phyloP scores from a whole-genome alignment of 2,888 invertebrate species.

The Dasypolia templi region DNA sequence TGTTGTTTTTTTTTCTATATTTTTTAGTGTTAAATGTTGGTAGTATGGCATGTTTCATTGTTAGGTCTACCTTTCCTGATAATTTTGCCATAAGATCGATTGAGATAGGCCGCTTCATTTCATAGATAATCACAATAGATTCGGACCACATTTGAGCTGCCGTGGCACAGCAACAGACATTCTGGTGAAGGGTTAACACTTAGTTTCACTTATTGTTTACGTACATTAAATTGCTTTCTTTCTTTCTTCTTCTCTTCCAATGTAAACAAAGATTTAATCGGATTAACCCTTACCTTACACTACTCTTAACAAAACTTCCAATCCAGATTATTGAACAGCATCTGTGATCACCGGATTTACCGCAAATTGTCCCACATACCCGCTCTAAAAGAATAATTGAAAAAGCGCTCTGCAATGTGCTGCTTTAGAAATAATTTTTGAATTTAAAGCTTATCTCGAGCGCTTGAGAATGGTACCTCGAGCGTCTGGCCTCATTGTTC shows the following conservation, averaged over 20 bases:
- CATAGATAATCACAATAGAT: no score
- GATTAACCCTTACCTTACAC: slow-evolving; percentile 1
- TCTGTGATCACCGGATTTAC: slow-evolving; percentile 13
- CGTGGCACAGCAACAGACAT: no score
- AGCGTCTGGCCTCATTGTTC: slow-evolving; percentile 41
- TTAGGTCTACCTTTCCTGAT: no score
- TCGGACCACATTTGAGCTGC: no score
- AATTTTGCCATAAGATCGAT: no score
- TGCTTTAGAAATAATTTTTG: slow-evolving; percentile 56
- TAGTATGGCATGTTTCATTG: no score
- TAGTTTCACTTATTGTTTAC: neutral
- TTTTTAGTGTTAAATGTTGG: no score
- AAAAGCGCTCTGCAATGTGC: slow-evolving; percentile 46
- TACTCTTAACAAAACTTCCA: slow-evolving; percentile 11
- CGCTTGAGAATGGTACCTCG: slow-evolving; percentile 13
- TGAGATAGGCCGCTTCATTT: no score
- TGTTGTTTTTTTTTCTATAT: no score
- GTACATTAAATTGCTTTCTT: neutral
- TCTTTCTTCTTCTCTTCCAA: neutral
- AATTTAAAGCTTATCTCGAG: slow-evolving; percentile 53
- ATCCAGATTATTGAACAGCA: slow-evolving; percentile 28
- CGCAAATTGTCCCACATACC: slow-evolving; percentile 47
- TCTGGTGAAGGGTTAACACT: no score
- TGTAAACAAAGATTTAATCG: neutral
- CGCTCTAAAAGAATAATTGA: slow-evolving; percentile 61